A percentile compares a stretch with the other conserved stretches of the same genome.
These are phyloP conservation scores for Psettodes erumei DNA, from an alignment of 2,113 vertebrate species.

Conservation along the genomic window DNA sequence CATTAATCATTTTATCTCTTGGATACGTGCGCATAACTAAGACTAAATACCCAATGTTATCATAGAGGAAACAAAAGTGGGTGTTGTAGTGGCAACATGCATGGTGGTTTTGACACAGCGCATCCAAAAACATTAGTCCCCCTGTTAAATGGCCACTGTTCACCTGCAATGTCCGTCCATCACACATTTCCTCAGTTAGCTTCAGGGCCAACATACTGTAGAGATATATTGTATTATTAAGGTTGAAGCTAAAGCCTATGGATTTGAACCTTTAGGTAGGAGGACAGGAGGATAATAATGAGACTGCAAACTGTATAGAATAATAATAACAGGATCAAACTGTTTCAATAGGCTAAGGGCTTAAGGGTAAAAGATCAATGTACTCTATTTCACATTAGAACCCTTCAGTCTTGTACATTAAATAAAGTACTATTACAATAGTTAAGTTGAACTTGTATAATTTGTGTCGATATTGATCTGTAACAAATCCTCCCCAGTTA, in stretches of 20 bases:
- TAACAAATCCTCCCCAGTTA: too few relatives aligned
- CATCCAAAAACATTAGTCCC: neutral
- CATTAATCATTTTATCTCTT: slow-evolving; percentile 30
- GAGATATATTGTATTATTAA: too few relatives aligned
- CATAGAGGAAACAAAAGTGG: slow-evolving; percentile 3
- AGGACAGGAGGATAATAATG: neutral
- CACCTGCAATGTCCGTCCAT: neutral
- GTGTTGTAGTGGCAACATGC: neutral
- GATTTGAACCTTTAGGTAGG: neutral
- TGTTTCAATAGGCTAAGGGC: neutral
- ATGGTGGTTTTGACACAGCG: neutral
- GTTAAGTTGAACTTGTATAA: neutral
- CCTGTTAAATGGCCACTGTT: slow-evolving; percentile 1
- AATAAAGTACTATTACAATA: neutral
- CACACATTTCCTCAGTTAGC: neutral
- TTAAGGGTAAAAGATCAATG: neutral
- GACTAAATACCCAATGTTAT: slow-evolving; percentile 39
- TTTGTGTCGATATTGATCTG: too few relatives aligned
- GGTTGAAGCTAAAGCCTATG: neutral
- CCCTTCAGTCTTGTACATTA: too few relatives aligned
- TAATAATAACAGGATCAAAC: neutral
- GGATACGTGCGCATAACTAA: slow-evolving; percentile 23
- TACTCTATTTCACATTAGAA: too few relatives aligned
- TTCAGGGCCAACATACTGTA: too few relatives aligned
- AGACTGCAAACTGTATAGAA: neutral